These are phyloP conservation scores for Mormyrops attenuatus DNA, from an alignment of 2,797 vertebrate species.

Conservation along the genomic window DNA sequence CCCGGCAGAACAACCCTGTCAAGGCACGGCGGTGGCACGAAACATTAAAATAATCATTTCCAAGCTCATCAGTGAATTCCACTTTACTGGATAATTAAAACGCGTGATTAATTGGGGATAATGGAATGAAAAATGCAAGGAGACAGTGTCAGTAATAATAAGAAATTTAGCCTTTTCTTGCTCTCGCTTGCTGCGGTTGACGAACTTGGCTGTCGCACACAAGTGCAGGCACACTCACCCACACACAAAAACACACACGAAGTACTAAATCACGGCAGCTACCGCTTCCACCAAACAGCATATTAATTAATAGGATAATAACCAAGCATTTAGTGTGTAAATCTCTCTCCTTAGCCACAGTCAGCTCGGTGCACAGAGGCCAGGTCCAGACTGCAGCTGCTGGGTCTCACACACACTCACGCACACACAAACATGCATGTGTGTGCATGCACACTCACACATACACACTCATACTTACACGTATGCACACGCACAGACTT, in stretches of 20 bases:
- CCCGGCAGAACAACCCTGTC: conserved; percentile 53
- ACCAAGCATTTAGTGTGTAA: conserved; percentile 56
- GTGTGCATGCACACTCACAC: not conserved
- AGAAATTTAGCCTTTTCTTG: conserved; percentile 40
- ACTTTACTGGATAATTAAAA: conserved; percentile 60
- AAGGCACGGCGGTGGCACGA: conserved; percentile 44
- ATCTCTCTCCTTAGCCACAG: conserved; percentile 47
- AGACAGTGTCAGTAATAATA: conserved; percentile 51
- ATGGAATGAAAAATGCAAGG: conserved; percentile 54
- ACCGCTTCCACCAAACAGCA: conserved; percentile 40
- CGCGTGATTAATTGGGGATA: conserved; percentile 63
- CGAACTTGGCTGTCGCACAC: conserved; percentile 30
- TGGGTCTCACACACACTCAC: not conserved
- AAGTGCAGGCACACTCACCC: conserved; percentile 16
- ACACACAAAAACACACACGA: conserved; percentile 19
- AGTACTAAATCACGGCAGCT: conserved; percentile 37
- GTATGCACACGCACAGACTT: not conserved
- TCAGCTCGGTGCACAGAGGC: conserved; percentile 21
- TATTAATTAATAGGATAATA: conserved; percentile 64
- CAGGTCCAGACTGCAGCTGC: not conserved
- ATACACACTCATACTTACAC: conserved; percentile 8
- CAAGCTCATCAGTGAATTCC: conserved; percentile 55
- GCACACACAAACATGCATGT: conserved; percentile 14
- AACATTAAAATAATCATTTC: conserved; percentile 67
- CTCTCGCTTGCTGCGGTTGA: conserved; percentile 38